Evolutionary conservation across 1,140 invertebrate genomes (phyloP).

Genomic region (Maconellicoccus hirsutus): DNA sequence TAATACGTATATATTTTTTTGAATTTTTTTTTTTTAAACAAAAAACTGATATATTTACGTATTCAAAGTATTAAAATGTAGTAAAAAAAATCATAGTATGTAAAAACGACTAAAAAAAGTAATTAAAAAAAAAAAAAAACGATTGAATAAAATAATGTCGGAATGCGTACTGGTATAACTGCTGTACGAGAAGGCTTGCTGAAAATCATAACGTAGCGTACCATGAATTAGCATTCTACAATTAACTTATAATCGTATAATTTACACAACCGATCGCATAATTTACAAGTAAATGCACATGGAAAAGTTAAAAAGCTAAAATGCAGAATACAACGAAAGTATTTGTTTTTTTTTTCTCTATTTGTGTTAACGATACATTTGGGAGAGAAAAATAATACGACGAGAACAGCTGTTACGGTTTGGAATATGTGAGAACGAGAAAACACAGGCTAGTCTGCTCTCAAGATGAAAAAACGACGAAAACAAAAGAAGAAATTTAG

Average conservation of each 20-base stretch:
- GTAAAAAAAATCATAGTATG: not conserved
- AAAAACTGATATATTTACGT: constrained; percentile 20
- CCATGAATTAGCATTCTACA: not conserved
- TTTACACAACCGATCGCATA: constrained; percentile 13
- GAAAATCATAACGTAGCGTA: not conserved
- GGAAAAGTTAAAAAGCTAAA: not conserved
- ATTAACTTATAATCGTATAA: not conserved
- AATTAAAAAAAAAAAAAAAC: constrained; percentile 6
- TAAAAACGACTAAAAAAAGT: constrained; percentile 18
- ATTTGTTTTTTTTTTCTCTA: not conserved
- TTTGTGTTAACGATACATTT: not conserved
- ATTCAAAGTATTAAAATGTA: constrained; percentile 19
- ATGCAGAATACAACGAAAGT: not conserved
- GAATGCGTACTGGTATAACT: constrained; percentile 16
- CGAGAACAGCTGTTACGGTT: too few relatives aligned
- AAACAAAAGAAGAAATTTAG: too few relatives aligned
- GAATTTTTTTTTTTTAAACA: not conserved
- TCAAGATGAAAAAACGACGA: too few relatives aligned
- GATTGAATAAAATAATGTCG: constrained; percentile 1
- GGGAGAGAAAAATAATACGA: not conserved
- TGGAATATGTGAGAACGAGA: too few relatives aligned
- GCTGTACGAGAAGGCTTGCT: not conserved
- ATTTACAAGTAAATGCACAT: constrained; percentile 12
- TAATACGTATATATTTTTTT: not conserved
- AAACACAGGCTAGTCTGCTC: too few relatives aligned